Percentiles rank a stretch among this genome's conserved stretches.
Evolutionary conservation across 2,797 vertebrate species (phyloP).

Genomic region (Macropodus opercularis): DNA sequence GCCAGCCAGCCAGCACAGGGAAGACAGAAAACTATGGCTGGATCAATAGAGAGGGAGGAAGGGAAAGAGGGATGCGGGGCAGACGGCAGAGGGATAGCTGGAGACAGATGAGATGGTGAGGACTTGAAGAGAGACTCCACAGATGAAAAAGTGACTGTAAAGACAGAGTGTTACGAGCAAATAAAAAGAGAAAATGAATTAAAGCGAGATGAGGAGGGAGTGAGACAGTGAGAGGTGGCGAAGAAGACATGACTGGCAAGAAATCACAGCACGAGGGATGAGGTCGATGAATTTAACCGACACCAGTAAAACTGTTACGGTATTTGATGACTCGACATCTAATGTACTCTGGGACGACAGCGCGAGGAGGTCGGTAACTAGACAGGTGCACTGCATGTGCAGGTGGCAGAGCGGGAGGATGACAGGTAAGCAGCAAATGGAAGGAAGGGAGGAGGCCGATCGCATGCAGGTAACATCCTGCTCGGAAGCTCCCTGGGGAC

Average conservation of each 20-base stretch:
- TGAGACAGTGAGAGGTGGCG: constrained; percentile 4
- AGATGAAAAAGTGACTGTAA: constrained; percentile 43
- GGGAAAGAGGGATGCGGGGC: constrained; percentile 49
- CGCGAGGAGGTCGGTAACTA: constrained; percentile 31
- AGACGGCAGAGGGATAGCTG: constrained; percentile 59
- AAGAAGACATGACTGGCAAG: constrained; percentile 42
- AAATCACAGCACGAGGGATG: constrained; percentile 28
- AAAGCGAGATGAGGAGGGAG: constrained; percentile 39
- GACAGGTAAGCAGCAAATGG: too few relatives aligned
- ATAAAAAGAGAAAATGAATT: constrained; percentile 47
- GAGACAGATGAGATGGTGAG: constrained; percentile 54
- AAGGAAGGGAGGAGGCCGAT: constrained; percentile 10
- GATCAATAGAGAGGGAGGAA: constrained; percentile 81
- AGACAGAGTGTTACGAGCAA: constrained; percentile 23
- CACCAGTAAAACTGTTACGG: constrained; percentile 50
- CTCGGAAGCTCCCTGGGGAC: constrained; percentile 27
- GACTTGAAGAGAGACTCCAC: constrained; percentile 46
- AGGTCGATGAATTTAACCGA: constrained; percentile 36
- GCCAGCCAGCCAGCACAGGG: constrained; percentile 83
- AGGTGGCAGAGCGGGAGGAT: too few relatives aligned
- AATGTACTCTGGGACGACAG: constrained; percentile 32
- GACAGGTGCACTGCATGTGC: background rate
- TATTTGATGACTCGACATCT: constrained; percentile 49
- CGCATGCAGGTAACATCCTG: constrained; percentile 32
- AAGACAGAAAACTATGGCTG: constrained; percentile 86